These are phyloP conservation scores for Conus canariensis DNA, from an alignment of 2,888 invertebrate genomes.

Conservation along the genomic window DNA sequence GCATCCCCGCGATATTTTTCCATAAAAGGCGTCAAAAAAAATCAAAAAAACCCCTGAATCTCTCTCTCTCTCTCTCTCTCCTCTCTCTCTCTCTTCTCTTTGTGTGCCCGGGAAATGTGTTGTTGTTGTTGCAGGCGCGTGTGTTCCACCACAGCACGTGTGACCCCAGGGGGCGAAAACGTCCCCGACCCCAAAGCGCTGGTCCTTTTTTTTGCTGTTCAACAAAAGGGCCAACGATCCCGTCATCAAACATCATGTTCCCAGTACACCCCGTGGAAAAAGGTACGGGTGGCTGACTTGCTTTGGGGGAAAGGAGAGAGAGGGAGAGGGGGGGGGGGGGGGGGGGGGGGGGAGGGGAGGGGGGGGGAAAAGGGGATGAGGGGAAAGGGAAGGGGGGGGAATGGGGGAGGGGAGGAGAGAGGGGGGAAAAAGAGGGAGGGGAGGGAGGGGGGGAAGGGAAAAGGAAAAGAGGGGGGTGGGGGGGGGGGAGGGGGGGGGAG, in stretches of 20 bases:
- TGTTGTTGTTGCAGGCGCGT: constrained; percentile 67
- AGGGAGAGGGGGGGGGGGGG: not conserved
- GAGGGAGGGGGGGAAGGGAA: not conserved
- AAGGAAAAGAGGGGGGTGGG: not conserved
- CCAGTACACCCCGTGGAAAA: constrained; percentile 69
- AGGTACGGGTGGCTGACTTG: constrained; percentile 49
- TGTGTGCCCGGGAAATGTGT: no score
- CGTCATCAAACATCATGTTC: constrained; percentile 72
- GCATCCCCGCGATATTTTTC: no score
- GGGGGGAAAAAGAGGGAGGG: not conserved
- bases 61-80: no score
- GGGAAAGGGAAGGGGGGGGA: not conserved
- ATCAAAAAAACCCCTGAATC: no score
- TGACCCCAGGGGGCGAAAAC: constrained; percentile 73
- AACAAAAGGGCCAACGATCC: constrained; percentile 72
- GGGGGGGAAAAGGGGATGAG: not conserved
- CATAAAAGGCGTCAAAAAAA: no score
- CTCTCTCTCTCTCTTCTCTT: no score
- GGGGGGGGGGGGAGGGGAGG: not conserved
- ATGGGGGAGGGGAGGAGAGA: not conserved
- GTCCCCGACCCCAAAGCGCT: constrained; percentile 63
- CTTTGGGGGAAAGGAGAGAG: not conserved
- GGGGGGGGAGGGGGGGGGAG: not conserved
- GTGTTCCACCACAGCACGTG: constrained; percentile 73
- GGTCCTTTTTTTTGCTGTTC: constrained; percentile 71